Conservation (phyloP, 2,113 vertebrate species). For the Ciconia maguari region DNA sequence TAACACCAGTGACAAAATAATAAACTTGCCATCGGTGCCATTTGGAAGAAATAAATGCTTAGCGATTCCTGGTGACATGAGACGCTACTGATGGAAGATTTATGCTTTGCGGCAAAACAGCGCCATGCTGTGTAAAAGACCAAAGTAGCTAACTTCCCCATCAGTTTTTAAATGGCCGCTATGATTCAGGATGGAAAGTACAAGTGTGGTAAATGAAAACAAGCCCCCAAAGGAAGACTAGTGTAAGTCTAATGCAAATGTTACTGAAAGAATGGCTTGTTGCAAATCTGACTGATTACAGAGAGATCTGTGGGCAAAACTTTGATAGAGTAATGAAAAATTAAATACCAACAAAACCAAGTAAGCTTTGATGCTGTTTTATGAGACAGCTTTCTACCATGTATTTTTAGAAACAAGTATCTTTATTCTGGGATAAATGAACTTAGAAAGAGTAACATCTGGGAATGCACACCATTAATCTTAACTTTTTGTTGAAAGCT, state of each 20-base stretch:
- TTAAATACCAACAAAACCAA: slow-evolving; percentile 36
- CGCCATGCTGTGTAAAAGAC: rapidly evolving
- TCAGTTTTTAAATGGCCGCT: background rate
- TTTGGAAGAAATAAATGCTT: background rate
- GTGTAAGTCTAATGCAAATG: background rate
- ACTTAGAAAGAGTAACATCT: slow-evolving; percentile 36
- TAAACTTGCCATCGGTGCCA: background rate
- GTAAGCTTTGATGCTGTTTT: slow-evolving; percentile 37
- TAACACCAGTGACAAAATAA: background rate
- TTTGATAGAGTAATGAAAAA: slow-evolving; percentile 48
- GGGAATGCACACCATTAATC: background rate
- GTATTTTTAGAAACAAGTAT: slow-evolving; percentile 51
- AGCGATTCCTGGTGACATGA: background rate
- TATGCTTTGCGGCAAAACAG: background rate
- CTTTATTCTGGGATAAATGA: slow-evolving; percentile 26
- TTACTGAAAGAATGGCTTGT: background rate
- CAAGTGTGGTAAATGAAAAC: slow-evolving; percentile 5
- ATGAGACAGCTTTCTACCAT: background rate
- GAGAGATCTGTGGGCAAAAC: slow-evolving; percentile 7
- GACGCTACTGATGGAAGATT: background rate
- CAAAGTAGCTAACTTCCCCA: background rate
- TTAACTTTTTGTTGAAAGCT: slow-evolving; percentile 39
- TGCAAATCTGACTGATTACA: background rate
- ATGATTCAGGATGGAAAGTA: background rate
- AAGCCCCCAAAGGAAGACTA: background rate